A percentile compares a stretch with the other conserved stretches of the same genome.
phyloP scores from a whole-genome alignment of 2,113 vertebrate species.

The Caretta caretta region DNA sequence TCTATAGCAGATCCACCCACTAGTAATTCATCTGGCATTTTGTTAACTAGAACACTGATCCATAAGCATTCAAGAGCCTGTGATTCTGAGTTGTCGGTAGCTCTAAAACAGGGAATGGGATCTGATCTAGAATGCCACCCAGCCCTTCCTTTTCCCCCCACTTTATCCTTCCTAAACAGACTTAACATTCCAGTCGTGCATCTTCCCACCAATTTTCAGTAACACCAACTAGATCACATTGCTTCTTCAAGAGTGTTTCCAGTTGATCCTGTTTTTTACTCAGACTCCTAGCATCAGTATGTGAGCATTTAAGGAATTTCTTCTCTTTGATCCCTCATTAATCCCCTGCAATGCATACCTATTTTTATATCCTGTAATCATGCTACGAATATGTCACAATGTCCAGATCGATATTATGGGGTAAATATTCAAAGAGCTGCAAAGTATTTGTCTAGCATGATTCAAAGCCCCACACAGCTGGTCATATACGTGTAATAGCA shows the following conservation, averaged over 20 bases:
- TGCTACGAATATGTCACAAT: neutral
- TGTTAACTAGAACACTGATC: too few species aligned
- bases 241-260: neutral
- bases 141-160: neutral
- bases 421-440: neutral
- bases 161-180: neutral
- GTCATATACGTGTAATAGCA: neutral
- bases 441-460: neutral
- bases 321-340: neutral
- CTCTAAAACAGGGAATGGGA: neutral
- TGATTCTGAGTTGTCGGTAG: neutral
- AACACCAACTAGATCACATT: fast-evolving
- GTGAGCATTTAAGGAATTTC: neutral
- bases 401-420: neutral
- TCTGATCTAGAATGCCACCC: neutral
- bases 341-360: neutral
- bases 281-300: fast-evolving
- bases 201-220: neutral
- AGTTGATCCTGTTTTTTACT: neutral
- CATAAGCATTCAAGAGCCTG: neutral
- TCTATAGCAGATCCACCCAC: neutral
- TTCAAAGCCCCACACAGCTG: neutral
- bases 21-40: too few species aligned
- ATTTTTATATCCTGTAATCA: neutral
- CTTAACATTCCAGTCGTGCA: neutral